A percentile compares a stretch with the other conserved stretches of the same genome.
Conservation (phyloP, 2,888 invertebrate genomes). For the Pandemis heparana region DNA sequence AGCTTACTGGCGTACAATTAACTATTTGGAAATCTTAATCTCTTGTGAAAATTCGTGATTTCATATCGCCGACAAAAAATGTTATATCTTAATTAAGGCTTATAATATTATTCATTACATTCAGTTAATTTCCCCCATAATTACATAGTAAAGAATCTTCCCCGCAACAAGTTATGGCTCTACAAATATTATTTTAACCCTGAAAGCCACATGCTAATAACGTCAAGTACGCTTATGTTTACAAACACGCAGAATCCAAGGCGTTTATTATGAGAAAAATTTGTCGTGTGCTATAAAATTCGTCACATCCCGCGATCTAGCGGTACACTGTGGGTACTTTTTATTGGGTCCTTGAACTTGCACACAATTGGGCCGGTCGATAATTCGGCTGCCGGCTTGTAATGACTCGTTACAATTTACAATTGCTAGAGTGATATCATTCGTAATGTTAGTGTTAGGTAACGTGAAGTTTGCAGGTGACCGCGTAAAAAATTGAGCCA, state of each 20-base stretch:
- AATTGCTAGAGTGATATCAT: slow-evolving; percentile 70
- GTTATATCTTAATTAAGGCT: slow-evolving; percentile 31
- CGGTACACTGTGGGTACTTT: slow-evolving; percentile 64
- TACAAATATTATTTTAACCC: slow-evolving; percentile 38
- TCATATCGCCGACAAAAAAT: slow-evolving; percentile 25
- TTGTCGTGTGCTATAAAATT: slow-evolving; percentile 55
- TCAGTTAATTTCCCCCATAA: slow-evolving; percentile 10
- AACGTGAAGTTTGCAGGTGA: slow-evolving; percentile 40
- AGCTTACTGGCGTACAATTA: slow-evolving; percentile 33
- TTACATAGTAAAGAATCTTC: slow-evolving; percentile 4
- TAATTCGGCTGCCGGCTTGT: slow-evolving; percentile 69
- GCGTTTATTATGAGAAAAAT: slow-evolving; percentile 51
- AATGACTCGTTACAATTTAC: slow-evolving; percentile 60
- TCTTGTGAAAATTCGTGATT: slow-evolving; percentile 40
- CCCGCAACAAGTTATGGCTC: slow-evolving; percentile 6
- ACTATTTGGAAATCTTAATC: slow-evolving; percentile 32
- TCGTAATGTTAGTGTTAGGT: slow-evolving; percentile 54
- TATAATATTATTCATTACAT: slow-evolving; percentile 23
- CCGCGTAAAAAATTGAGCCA: slow-evolving; percentile 17
- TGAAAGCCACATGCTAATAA: slow-evolving; percentile 45
- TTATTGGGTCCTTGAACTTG: slow-evolving; percentile 84
- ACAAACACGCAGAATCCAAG: slow-evolving; percentile 53
- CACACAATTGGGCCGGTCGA: slow-evolving; percentile 80
- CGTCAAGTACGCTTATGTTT: slow-evolving; percentile 47
- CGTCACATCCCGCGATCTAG: slow-evolving; percentile 65